Evolutionary conservation across 2,797 vertebrate species (phyloP).

Genomic region (Rhabdomys pumilio): DNA sequence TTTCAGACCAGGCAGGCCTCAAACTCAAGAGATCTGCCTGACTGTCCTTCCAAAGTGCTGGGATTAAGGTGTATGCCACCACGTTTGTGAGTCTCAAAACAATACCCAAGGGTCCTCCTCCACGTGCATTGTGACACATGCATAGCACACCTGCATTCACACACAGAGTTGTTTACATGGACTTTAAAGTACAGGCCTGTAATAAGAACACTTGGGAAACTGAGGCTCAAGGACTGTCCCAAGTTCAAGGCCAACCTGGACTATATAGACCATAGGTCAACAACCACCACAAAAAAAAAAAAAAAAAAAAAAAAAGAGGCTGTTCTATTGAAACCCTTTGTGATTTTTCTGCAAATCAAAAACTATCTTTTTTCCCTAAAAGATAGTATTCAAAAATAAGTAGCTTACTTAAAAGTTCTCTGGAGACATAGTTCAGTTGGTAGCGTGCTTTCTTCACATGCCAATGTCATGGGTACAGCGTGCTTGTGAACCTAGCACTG

Average conservation of each 20-base stretch:
- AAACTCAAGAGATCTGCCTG: neutral
- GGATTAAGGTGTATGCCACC: neutral
- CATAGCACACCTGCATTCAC: neutral
- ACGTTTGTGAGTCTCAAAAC: neutral
- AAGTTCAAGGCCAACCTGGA: neutral
- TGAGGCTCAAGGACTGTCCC: neutral
- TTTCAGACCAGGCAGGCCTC: neutral
- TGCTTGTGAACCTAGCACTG: neutral
- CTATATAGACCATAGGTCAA: neutral
- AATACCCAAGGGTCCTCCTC: too few species aligned
- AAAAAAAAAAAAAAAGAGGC: neutral
- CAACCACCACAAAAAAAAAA: neutral
- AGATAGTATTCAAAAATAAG: constrained; percentile 56
- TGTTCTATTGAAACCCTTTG: constrained; percentile 35
- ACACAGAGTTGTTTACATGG: neutral
- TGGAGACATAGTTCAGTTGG: neutral
- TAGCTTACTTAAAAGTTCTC: neutral
- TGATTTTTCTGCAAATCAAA: constrained; percentile 33
- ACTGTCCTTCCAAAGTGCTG: neutral
- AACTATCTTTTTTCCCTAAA: neutral
- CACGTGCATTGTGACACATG: neutral
- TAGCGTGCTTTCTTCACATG: neutral
- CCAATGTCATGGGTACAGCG: neutral
- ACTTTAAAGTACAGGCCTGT: neutral
- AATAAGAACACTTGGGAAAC: neutral